Base-by-base conservation (phyloP, 1,140 invertebrate species). In the Phthorimaea operculella region DNA sequence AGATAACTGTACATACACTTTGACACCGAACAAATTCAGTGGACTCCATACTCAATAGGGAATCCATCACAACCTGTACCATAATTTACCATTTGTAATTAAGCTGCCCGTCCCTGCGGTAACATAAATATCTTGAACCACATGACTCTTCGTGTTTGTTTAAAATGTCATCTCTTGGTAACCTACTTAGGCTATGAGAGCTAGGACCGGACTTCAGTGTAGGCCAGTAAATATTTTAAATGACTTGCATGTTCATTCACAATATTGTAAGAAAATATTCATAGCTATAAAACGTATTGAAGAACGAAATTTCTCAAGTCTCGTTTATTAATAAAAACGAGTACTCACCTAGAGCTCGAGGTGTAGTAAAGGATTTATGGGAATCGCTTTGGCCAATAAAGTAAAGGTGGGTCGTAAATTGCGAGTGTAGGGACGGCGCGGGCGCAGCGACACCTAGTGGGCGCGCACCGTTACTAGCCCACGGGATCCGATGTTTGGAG, bases 401-500 rank as follows among this genome's bases (percentile, higher is more conserved):
- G 73, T 80, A 79, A 69, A 72, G 65, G 70, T 68, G 75, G 74
- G 70, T 82, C 79, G 74, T 83, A 83, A 82, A 83, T 83, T 73
- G 67, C 66, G 54, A 62, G 75, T 68, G 75, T 69, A 77, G 68
- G 63, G 68, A 60, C 60, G 65, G 52, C 39, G 51, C 21, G 33
- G 56, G 51, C 56, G 65, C 66, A 58, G 67, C 73, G 77, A 82
- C 80, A 79, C 76, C 74, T 74, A 78, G 79, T 82, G 78, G 80
- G 80, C 77, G 77, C 74, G 66, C 64, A 74, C 80, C 78, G 80
- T 83, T 83, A 83, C 42, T 44, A 10, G 21, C 21, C 21, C 21
- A 28, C 21, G 21, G 21, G 21, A 28, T 28, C 21, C 21, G 21
- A 28, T 28, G 21, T 28, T 28, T 28, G 21, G 21, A 28, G 21